Percentiles rank a stretch among this genome's conserved stretches.
These are phyloP conservation scores for Hipparchia sbordonii DNA, from an alignment of 2,888 invertebrate species.

Conservation along the genomic window DNA sequence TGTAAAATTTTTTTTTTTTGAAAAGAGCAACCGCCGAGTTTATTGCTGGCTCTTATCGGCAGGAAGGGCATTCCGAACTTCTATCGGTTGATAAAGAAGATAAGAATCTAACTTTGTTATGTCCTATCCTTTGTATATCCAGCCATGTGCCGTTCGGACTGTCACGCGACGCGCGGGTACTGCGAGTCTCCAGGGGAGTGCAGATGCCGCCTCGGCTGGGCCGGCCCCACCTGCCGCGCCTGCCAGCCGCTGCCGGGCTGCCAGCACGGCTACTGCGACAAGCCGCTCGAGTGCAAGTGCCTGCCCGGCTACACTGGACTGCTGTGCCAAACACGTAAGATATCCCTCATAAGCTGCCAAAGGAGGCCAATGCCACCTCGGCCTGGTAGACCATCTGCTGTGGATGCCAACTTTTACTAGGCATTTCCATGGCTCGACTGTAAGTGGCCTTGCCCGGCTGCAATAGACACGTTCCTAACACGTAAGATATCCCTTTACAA, in stretches of 20 bases:
- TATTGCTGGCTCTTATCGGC: no score
- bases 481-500: no score
- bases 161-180: constrained; percentile 92
- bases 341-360: not conserved
- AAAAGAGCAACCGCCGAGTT: no score
- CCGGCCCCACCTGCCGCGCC: constrained; percentile 92
- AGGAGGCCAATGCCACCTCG: no score
- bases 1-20: no score
- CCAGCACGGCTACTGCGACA: constrained; percentile 93
- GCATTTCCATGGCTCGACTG: no score
- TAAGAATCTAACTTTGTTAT: not conserved
- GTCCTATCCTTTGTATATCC: not conserved
- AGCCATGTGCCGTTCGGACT: constrained; percentile 93
- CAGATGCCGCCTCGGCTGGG: constrained; percentile 95
- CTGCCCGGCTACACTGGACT: constrained; percentile 95
- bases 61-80: no score
- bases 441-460: no score
- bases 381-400: no score
- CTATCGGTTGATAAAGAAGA: no score
- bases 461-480: no score
- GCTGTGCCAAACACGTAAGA: constrained; percentile 92
- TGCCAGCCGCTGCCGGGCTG: constrained; percentile 96
- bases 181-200: constrained; percentile 95
- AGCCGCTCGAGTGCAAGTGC: constrained; percentile 95
- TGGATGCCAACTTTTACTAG: no score